Percentiles rank a stretch among this genome's conserved stretches.
Evolutionary conservation across 2,888 invertebrate species (phyloP).

Genomic region (Acanthopleura granulata): DNA sequence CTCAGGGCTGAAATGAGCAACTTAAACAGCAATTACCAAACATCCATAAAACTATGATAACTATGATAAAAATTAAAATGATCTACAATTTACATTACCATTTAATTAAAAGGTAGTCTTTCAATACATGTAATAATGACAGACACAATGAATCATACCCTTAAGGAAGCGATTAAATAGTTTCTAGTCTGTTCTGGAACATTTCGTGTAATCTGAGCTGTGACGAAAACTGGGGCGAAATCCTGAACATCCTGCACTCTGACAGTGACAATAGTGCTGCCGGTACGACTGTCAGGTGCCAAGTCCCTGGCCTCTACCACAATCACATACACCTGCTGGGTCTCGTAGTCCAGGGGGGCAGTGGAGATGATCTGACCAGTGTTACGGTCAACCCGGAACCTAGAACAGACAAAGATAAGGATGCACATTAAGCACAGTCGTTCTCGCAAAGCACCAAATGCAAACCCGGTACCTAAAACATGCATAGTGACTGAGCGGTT

Average conservation of each 20-base stretch:
- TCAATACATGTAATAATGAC: too few relatives aligned
- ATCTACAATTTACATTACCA: too few relatives aligned
- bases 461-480: too few relatives aligned
- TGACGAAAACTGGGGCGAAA: constrained; percentile 10
- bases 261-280: constrained; percentile 14
- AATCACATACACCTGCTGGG: neutral
- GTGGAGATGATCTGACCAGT: constrained; percentile 4
- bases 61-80: too few relatives aligned
- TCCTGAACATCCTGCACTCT: constrained; percentile 6
- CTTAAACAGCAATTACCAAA: too few relatives aligned
- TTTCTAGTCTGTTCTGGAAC: constrained; percentile 16
- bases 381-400: constrained; percentile 4
- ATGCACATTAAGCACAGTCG: too few relatives aligned
- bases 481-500: too few relatives aligned
- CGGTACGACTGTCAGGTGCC: neutral
- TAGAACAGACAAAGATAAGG: neutral
- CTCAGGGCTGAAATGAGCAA: too few relatives aligned
- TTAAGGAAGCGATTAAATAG: constrained; percentile 11
- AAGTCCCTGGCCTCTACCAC: constrained; percentile 9
- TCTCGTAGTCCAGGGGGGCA: constrained; percentile 13
- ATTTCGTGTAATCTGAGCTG: neutral
- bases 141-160: neutral
- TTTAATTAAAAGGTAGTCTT: too few relatives aligned
- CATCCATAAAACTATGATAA: too few relatives aligned
- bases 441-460: too few relatives aligned